Evolutionary conservation across 2,797 vertebrate genomes (phyloP).

Genomic region (Lutjanus campechanus): DNA sequence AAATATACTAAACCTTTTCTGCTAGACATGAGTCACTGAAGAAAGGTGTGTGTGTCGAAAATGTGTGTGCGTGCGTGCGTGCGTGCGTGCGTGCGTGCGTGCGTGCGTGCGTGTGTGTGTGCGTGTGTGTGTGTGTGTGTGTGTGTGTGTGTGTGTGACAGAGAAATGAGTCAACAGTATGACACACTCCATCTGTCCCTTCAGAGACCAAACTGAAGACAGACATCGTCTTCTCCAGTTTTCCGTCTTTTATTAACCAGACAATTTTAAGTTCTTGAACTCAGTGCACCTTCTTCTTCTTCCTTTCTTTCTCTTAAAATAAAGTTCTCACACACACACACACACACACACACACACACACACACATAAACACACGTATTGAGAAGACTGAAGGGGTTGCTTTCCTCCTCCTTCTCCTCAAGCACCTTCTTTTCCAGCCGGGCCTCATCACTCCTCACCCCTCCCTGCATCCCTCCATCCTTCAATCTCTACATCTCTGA

Average conservation of each 20-base stretch:
- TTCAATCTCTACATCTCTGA: slow-evolving; percentile 35
- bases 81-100: not conserved
- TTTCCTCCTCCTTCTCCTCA: slow-evolving; percentile 40
- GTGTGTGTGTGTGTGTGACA: slow-evolving; percentile 32
- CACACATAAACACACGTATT: slow-evolving; percentile 12
- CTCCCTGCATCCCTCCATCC: slow-evolving; percentile 54
- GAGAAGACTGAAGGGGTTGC: slow-evolving; percentile 54
- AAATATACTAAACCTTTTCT: slow-evolving; percentile 76
- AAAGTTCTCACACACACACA: slow-evolving; percentile 18
- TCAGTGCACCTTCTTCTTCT: slow-evolving; percentile 48
- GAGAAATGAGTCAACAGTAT: slow-evolving; percentile 65
- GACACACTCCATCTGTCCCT: slow-evolving; percentile 70
- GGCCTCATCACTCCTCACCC: slow-evolving; percentile 53
- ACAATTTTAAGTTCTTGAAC: slow-evolving; percentile 64
- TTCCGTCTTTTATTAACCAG: slow-evolving; percentile 59
- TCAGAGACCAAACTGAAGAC: slow-evolving; percentile 53
- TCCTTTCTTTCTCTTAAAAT: slow-evolving; percentile 48
- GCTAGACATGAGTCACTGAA: slow-evolving; percentile 83
- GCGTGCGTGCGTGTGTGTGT: slow-evolving; percentile 37
- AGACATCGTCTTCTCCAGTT: slow-evolving; percentile 51
- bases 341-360: slow-evolving; percentile 29
- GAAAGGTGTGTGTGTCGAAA: slow-evolving; percentile 56
- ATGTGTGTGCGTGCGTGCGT: slow-evolving; percentile 38
- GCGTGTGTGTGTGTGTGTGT: slow-evolving; percentile 26
- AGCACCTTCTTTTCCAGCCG: slow-evolving; percentile 44